These are phyloP conservation scores for Mesitornis unicolor DNA, from an alignment of 2,113 vertebrate genomes.

Conservation along the genomic window DNA sequence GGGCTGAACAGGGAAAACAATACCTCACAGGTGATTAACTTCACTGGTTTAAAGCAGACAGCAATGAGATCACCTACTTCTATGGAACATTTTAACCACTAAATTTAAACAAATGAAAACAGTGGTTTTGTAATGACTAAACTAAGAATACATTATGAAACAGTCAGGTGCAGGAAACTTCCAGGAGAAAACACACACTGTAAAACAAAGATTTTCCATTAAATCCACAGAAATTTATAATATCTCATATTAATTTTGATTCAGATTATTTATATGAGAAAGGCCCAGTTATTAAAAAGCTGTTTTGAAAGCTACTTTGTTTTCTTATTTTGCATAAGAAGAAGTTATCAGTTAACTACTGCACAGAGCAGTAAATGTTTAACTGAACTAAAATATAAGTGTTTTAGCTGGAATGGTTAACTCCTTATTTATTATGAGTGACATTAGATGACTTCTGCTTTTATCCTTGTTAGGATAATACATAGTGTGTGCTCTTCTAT, in stretches of 20 bases:
- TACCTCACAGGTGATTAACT: slow-evolving; percentile 74
- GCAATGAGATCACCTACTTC: slow-evolving; percentile 73
- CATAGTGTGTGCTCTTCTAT: background rate
- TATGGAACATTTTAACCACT: slow-evolving; percentile 67
- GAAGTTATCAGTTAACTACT: slow-evolving; percentile 65
- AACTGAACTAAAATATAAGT: slow-evolving; percentile 58
- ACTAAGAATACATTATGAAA: slow-evolving; percentile 68
- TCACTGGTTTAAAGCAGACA: slow-evolving; percentile 68
- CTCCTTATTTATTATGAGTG: slow-evolving; percentile 20
- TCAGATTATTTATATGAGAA: background rate
- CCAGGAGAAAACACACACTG: background rate
- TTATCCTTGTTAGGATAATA: background rate
- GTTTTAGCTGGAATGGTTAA: slow-evolving; percentile 45
- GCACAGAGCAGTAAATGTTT: slow-evolving; percentile 69
- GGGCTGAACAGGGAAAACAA: slow-evolving; percentile 60
- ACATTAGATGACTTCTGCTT: background rate
- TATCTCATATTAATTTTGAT: background rate
- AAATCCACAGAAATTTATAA: background rate
- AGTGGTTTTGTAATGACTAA: slow-evolving; percentile 72
- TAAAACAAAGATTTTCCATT: background rate
- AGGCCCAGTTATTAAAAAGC: background rate
- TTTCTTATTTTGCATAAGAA: slow-evolving; percentile 26
- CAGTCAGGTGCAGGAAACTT: slow-evolving; percentile 1
- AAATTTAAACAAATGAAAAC: slow-evolving; percentile 74
- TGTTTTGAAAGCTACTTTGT: background rate